Base-by-base conservation (phyloP, 2,797 vertebrate genomes). In the Acomys russatus region DNA sequence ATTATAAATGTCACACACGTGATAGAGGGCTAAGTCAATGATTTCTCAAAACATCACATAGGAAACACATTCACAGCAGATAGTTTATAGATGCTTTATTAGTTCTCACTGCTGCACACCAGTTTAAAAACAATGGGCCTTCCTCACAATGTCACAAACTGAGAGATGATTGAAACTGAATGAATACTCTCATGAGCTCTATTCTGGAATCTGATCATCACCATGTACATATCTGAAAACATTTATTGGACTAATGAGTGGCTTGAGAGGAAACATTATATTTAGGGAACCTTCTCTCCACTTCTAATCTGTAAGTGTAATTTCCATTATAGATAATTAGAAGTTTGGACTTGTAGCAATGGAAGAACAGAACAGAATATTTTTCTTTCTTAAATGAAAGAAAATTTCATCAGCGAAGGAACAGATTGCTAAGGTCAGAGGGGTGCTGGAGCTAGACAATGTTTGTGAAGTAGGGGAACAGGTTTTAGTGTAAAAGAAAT, bases 381-480 rank as follows among this genome's bases (percentile, higher is more conserved):
- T 96, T 97, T 97, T 91, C 70, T 91, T 84, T 76, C 85, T 74
- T 76, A 73, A 94, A 74, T 44, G 73, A 74, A 44, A 44, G 22
- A 74, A 76, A 76, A 22, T 87, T 94, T 92, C 78, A 91, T 63
- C 95, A 94, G 49, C 90, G 68, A 51, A 51, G 44, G 90, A 97
- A 96, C 97, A 98, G 97, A 95, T 92, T 97, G 97, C 11, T 68
- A 56, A 87, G 96, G 95, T 97, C 96, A 95, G 61, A 44, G 77
- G 70, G 86, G 94, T 97, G 96, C 2, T 0, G 30, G 97, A 98
- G 97, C 97, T 97, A 97, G 96, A 98, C 96, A 5, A 51, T 87
- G 51, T 88, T 93, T 91, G 71, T 1, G 14, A 92, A 97, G 78
- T 38, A 78, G 92, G 49, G 15, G 82, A 96, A 96, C 96, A 96